Evolutionary conservation across 1,140 invertebrate species (phyloP), one percentile per base, ranked within the genome.

Genomic region (silkworm (Bombyx mori)): DNA sequence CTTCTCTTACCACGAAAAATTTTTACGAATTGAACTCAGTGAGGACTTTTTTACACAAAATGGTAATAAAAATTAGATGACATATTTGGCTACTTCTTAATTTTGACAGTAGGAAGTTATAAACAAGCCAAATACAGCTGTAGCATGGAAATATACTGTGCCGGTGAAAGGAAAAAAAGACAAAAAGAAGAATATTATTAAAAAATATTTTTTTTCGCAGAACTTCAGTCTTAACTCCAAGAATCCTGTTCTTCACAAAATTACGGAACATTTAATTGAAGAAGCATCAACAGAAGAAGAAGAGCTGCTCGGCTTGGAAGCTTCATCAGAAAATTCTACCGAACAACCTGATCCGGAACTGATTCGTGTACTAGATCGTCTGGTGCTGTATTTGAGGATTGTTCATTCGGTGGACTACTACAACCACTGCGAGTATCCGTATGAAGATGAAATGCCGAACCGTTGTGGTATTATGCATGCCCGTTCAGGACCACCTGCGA

Each of bases 371-470:
- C 65, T 90, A 42, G 91, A 92, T 75, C 86, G 93, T 44, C 90
- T 99, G 47, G 91, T 99, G 44, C 83, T 99, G 8, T 99, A 99
- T 80, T 86, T 99, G 62, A 92, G 99, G 44, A 92, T 99, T 50
- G 99, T 99, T 0, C 98, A 99, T 88, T 99, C 98, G 0, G 94
- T 99, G 50, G 99, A 99, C 86, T 99, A 98, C 79, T 99, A 99
- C 81, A 99, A 98, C 88, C 96, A 98, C 71, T 97, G 96, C 72
- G 98, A 99, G 74, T 99, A 99, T 89, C 97, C 98, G 0, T 98
- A 99, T 77, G 99, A 99, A 88, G 98, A 99, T 86, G 98, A 99
- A 79, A 99, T 99, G 98, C 99, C 99, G 0, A 99, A 99, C 82
- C 91, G 98, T 42, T 99, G 98, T 88, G 98, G 98, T 10, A 98